Evolutionary conservation across 30 jellyfish, hydroid and myxozoan genomes (phyloP), one percentile per base, ranked within the genome.

Genomic region (Haliclystus octoradiatus): DNA sequence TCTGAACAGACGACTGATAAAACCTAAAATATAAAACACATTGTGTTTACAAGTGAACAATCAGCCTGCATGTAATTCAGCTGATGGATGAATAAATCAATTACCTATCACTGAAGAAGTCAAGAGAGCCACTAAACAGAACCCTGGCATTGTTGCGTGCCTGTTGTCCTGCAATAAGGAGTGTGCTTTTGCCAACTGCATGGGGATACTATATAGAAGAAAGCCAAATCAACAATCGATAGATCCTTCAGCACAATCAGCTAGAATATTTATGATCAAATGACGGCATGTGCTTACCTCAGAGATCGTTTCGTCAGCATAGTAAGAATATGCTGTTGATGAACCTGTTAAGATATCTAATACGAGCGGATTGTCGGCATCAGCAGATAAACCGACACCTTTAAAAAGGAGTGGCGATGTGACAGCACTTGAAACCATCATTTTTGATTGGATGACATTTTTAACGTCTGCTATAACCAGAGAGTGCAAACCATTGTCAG

Each of bases 361-460:
- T 28, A 84, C 92, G 19, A 85, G 69, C 22, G 96, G 96, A 64
- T 85, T 85, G 69, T 85, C 96, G 26, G 74, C 76, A 69, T 85
- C 96, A 29, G 93, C 93, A 3, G 80, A 78, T 93, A 85, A 78
- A 81, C 96, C 96, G 33, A 85, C 93, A 61, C 96, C 96, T 62
- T 85, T 68, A 75, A 85, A 85, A 72, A 85, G 28, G 9, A 85
- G 19, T 2, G 96, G 96, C 24, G 81, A 57, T 9, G 72, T 85
- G 33, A 61, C 50, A 28, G 75, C 50, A 15, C 79, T 34, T 0
- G 79, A 79, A 19, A 79, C 31, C 51, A 85, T 68, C 50, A 76
- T 73, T 49, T 79, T 78, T 32, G 96, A 78, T 60, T 79, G 78
- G 82, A 85, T 85, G 2, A 80, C 70, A 76, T 85, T 78, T 65